Evolutionary conservation across 2,113 vertebrate genomes (phyloP), one percentile per base, ranked within the genome.

Genomic region (Psilopsiagon aurifrons): DNA sequence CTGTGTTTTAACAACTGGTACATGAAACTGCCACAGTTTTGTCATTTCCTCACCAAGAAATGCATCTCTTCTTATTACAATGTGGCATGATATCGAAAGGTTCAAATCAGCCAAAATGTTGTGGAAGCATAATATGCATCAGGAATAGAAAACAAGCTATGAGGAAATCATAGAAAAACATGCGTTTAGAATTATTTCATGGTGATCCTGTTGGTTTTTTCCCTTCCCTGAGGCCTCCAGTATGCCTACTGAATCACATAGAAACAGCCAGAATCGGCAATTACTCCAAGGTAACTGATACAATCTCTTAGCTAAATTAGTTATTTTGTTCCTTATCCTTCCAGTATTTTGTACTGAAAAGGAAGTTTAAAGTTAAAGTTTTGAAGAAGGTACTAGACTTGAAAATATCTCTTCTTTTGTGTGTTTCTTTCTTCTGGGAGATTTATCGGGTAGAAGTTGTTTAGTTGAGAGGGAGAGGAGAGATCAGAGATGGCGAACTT

Each of bases 1-100:
- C 88, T 86, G 6, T 68, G 46, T 74, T 94, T 88, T 91, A 93
- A 84, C 66, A 94, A 93, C 71, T 18, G 14, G 43, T 51, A 11
- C 63, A 74, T 66, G 93, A 94, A 86, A 60, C 76, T 96, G 92
- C 51, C 76, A 51, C 83, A 27, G 43, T 54, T 94, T 92, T 95
- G 69, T 84, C 69, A 51, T 92, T 85, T 89, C 43, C 76, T 90
- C 28, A 25, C 73, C 2, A 33, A 83, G 66, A 90, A 93, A 63
- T 68, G 31, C 3, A 49, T 52, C 46, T 68, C 46, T 90, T 25
- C 86, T 64, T 57, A 90, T 92, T 90, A 68, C 35, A 88, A 3
- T 13, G 17, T 66, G 52, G 15, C 27, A 3, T 46, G 31, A 31
- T 77, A 83, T 78, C 86, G 88, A 55, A 95, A 81, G 62, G 76